Base-by-base conservation (phyloP, 2,113 vertebrate genomes). In the Ameiurus melas region DNA sequence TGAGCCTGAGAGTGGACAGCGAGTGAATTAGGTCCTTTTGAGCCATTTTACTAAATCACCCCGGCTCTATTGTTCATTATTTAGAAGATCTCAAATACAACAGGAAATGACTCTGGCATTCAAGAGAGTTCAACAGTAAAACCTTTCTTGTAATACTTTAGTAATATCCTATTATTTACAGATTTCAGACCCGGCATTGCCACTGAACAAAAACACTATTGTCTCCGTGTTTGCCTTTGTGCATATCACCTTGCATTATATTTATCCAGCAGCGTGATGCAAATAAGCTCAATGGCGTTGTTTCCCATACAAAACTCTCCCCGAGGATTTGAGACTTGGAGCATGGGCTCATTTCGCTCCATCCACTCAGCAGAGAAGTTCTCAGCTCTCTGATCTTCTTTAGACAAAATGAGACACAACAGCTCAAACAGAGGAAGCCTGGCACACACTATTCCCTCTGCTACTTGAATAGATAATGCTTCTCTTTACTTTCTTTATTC, bases 381-480 rank as follows among this genome's bases (percentile, higher is more conserved):
- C 92, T 93, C 91, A 62, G 91, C 91, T 91, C 94, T 95, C 94
- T 95, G 94, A 95, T 96, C 95, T 96, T 93, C 94, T 75, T 91
- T 90, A 92, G 94, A 95, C 94, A 92, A 95, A 91, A 95, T 95
- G 94, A 95, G 94, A 95, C 94, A 91, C 94, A 95, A 94, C 95
- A 95, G 94, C 94, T 94, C 93, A 92, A 93, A 94, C 94, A 93
- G 93, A 93, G 93, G 91, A 30, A 86, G 93, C 64, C 73, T 92
- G 91, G 92, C 91, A 36, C 93, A 90, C 81, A 83, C 93, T 94
- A 96, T 95, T 96, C 95, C 95, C 96, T 51, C 90, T 81, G 94
- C 94, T 94, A 92, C 93, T 94, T 92, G 94, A 95, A 96, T 95
- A 95, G 95, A 96, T 95, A 95, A 96, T 95, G 94, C 93, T 93